Conservation (phyloP, 2,113 vertebrate genomes). For the Ceyx cyanopectus region DNA sequence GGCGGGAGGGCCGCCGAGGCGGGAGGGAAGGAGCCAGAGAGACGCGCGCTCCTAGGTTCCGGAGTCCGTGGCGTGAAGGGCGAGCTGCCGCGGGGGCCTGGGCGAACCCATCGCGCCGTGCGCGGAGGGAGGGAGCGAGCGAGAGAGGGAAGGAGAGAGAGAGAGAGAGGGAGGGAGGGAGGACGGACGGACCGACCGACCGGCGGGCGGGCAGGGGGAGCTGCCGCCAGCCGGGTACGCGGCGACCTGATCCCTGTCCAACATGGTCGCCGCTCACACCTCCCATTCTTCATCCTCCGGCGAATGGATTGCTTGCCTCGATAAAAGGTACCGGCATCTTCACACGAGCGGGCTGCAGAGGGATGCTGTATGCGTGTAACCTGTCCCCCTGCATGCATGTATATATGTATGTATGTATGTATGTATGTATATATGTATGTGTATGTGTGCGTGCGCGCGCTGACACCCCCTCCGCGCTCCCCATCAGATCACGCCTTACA, state of each 20-base stretch:
- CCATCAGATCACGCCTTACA: not conserved
- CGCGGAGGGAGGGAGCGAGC: not conserved
- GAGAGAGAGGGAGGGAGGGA: not conserved
- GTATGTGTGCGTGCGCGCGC: not conserved
- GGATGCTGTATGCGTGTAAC: not conserved
- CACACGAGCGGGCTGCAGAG: not conserved
- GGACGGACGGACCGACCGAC: not conserved
- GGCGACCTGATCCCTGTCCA: conserved; percentile 69
- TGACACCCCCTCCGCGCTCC: not conserved
- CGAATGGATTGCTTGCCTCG: conserved; percentile 94
- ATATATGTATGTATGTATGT: not conserved
- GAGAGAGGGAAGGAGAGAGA: not conserved
- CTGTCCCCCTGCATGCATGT: not conserved
- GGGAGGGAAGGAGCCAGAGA: too few species aligned
- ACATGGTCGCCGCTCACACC: conserved; percentile 92
- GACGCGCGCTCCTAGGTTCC: not conserved
- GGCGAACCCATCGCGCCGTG: conserved; percentile 14
- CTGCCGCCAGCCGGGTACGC: conserved; percentile 23
- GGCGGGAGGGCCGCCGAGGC: not conserved
- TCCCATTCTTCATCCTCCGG: conserved; percentile 87
- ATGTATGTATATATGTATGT: fast-evolving
- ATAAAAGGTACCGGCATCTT: conserved; percentile 87
- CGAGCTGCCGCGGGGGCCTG: not conserved
- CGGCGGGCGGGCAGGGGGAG: not conserved
- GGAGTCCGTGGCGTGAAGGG: not conserved